Percentiles rank a stretch among this genome's conserved stretches.
These are phyloP conservation scores for Blastomussa wellsi DNA, from an alignment of 92 coral and sea anemone species.

Conservation along the genomic window DNA sequence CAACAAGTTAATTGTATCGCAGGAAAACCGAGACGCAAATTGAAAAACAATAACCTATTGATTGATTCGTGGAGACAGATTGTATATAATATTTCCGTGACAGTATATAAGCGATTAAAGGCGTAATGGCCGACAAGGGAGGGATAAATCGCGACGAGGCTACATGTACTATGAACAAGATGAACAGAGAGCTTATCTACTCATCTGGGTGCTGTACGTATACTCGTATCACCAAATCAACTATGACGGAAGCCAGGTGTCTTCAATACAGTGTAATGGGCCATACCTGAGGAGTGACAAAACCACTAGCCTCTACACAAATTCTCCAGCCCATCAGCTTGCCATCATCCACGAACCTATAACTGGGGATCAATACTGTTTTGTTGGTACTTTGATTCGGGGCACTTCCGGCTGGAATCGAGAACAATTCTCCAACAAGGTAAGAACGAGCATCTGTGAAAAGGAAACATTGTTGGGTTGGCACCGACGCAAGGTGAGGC, in stretches of 20 bases:
- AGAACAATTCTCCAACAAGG: slow-evolving; percentile 53
- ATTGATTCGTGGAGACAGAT: too few relatives aligned
- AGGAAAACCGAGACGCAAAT: too few relatives aligned
- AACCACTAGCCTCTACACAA: slow-evolving; percentile 71
- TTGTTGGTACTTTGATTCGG: slow-evolving; percentile 15
- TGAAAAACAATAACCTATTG: too few relatives aligned
- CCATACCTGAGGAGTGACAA: slow-evolving; percentile 72
- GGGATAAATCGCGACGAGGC: too few relatives aligned
- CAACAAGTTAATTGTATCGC: too few relatives aligned
- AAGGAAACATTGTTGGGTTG: background rate
- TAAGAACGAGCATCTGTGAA: slow-evolving; percentile 47
- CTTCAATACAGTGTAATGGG: too few relatives aligned
- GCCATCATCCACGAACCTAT: slow-evolving; percentile 67
- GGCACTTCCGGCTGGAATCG: slow-evolving; percentile 3
- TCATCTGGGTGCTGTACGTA: background rate
- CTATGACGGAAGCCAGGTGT: background rate
- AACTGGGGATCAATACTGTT: slow-evolving; percentile 68
- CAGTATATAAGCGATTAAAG: too few relatives aligned
- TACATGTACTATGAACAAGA: too few relatives aligned
- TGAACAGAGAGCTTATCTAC: too few relatives aligned
- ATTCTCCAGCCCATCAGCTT: slow-evolving; percentile 72
- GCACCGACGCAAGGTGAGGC: background rate
- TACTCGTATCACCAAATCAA: background rate
- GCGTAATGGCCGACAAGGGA: too few relatives aligned
- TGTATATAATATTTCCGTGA: too few relatives aligned